Conservation (phyloP, 2,113 vertebrate species). For the Crocuta crocuta region DNA sequence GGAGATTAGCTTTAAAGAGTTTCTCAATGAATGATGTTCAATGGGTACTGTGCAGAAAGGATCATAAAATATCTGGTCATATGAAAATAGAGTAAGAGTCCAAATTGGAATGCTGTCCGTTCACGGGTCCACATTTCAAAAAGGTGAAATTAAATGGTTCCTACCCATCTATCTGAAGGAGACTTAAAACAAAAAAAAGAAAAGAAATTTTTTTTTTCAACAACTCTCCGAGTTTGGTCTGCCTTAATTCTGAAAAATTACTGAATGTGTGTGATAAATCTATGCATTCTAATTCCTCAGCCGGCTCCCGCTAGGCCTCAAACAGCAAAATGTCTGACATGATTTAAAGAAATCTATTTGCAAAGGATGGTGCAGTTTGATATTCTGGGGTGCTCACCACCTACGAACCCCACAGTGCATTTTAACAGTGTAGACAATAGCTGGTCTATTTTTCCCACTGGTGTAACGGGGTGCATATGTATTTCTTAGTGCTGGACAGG, state of each 20-base stretch:
- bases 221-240: background rate
- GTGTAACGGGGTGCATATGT: background rate
- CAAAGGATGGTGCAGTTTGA: background rate
- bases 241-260: constrained; percentile 38
- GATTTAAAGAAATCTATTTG: background rate
- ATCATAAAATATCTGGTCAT: background rate
- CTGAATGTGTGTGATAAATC: background rate
- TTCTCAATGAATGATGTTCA: constrained; percentile 25
- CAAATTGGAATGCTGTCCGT: constrained; percentile 29
- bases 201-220: background rate
- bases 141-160: constrained; percentile 30
- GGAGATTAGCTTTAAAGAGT: constrained; percentile 39
- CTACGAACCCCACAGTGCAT: background rate
- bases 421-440: background rate
- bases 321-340: background rate
- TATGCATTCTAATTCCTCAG: background rate
- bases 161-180: background rate
- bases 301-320: background rate
- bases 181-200: background rate
- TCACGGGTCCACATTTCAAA: constrained; percentile 2
- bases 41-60: background rate
- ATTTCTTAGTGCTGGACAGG: background rate
- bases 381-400: background rate
- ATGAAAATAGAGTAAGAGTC: constrained; percentile 9
- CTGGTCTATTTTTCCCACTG: background rate